A percentile compares a stretch with the other conserved stretches of the same genome.
Evolutionary conservation across 2,797 vertebrate genomes (phyloP).

Genomic region (Syngnathus acus): DNA sequence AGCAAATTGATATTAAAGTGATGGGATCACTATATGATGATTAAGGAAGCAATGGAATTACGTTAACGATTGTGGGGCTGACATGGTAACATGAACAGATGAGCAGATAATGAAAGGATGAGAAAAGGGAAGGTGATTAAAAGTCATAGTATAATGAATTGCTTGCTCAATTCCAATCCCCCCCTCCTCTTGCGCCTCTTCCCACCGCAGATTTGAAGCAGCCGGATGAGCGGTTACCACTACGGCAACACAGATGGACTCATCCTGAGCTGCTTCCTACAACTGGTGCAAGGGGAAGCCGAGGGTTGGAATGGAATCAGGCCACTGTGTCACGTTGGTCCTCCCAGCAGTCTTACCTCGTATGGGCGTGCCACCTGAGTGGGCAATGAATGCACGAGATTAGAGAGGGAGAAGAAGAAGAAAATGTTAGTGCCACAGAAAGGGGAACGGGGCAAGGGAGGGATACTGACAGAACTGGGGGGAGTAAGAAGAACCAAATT

Average conservation of each 20-base stretch:
- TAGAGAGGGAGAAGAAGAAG: constrained; percentile 74
- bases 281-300: constrained; percentile 50
- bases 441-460: constrained; percentile 34
- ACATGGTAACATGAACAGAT: constrained; percentile 62
- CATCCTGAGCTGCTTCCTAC: constrained; percentile 41
- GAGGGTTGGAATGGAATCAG: constrained; percentile 58
- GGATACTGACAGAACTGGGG: constrained; percentile 22
- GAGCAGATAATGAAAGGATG: constrained; percentile 35
- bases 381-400: constrained; percentile 76
- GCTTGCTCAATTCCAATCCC: constrained; percentile 70
- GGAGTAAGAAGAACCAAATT: constrained; percentile 45
- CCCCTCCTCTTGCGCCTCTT: constrained; percentile 49
- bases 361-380: constrained; percentile 75
- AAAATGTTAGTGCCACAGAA: constrained; percentile 70
- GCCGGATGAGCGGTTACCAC: constrained; percentile 39
- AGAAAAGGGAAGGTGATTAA: constrained; percentile 58
- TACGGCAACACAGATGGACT: constrained; percentile 43
- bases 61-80: constrained; percentile 63
- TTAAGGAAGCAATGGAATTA: constrained; percentile 35
- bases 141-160: constrained; percentile 81
- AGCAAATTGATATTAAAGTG: constrained; percentile 38
- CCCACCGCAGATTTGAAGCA: constrained; percentile 55
- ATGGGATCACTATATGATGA: constrained; percentile 36
- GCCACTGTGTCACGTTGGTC: constrained; percentile 64
- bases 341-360: constrained; percentile 72